Percentiles rank a stretch among this genome's conserved stretches.
phyloP scores from a whole-genome alignment of 2,113 vertebrate genomes.

The Calyptomena viridis region DNA sequence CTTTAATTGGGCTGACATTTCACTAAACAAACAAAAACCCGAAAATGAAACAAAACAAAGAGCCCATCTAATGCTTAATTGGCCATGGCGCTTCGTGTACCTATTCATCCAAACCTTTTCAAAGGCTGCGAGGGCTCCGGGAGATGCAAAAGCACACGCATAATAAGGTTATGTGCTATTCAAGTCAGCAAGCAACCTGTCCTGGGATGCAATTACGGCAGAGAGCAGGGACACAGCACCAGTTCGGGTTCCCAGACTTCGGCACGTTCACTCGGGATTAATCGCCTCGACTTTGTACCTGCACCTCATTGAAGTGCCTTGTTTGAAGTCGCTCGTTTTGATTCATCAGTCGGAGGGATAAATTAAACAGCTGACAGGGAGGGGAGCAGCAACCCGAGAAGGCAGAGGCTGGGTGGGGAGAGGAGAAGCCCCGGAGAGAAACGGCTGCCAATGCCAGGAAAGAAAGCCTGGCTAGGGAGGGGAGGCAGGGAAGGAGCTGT shows the following conservation, averaged over 20 bases:
- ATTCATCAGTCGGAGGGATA: conserved; percentile 1
- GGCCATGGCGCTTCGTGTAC: conserved; percentile 35
- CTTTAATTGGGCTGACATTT: conserved; percentile 77
- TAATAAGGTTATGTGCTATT: conserved; percentile 61
- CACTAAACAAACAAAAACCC: conserved; percentile 73
- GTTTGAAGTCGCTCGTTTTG: conserved; percentile 49
- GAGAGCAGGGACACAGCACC: neutral
- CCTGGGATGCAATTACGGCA: conserved; percentile 27
- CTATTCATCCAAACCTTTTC: conserved; percentile 33
- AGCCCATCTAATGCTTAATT: conserved; percentile 57
- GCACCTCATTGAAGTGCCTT: conserved; percentile 10
- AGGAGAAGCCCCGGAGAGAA: neutral
- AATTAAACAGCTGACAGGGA: conserved; percentile 34
- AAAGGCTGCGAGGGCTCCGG: conserved; percentile 19
- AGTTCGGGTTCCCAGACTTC: neutral
- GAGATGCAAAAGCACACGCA: conserved; percentile 9
- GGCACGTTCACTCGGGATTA: neutral
- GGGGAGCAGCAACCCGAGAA: neutral
- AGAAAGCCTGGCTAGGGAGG: neutral
- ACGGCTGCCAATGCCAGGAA: neutral
- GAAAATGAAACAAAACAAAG: conserved; percentile 67
- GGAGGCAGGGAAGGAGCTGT: neutral
- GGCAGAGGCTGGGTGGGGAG: neutral
- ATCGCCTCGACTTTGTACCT: conserved; percentile 49
- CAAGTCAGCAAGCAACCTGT: conserved; percentile 8